Evolutionary conservation across 2,888 invertebrate species (phyloP), one percentile per base, ranked within the genome.

Genomic region (Ormyrus pomaceus): DNA sequence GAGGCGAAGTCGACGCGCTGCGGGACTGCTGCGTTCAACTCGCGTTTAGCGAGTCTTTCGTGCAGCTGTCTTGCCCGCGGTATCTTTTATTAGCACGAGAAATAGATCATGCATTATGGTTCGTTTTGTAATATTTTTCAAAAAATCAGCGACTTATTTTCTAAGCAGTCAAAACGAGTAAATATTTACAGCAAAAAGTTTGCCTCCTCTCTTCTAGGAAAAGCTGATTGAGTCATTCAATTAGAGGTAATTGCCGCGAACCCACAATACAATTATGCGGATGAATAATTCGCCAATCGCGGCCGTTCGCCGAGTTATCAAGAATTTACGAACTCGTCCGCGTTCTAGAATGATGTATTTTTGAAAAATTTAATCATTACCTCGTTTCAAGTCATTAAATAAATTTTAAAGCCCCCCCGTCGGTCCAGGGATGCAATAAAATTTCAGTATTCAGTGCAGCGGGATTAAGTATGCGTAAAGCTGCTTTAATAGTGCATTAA

Each of bases 21-120:
- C 50, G 50, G 62, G 62, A 72, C 62, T 72, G 72, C 34, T 34
- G 34, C 34, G 34, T n/a, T n/a, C n/a, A n/a, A n/a, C n/a, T n/a
- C n/a, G n/a, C n/a, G n/a, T 34, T 34, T 34, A 34, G 62, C 72
- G 34, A n/a, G 10, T 46, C 19, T 72, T 59, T 34, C 34, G 34
- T 34, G 34, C 34, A 34, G 2, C 34, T 34, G 34, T 34, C 34
- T 34, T 34, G 34, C 34, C 2, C 0, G 34, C 34, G 34, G 34
- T 34, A 34, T 34, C 34, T 34, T 34, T 34, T 34, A 34, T 61
- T 56, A 56, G 5, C 56, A 56, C 1, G 3, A 34, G 34, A 34
- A 34, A 34, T 34, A 34, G 34, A 34, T 34, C 34, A 34, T 13
- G 13, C 13, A 19, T 19, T 19, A 2, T 19, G 19, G 0, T 19